Evolutionary conservation across 2,113 vertebrate genomes (phyloP), one percentile per base, ranked within the genome.

Genomic region (Entelurus aequoreus): DNA sequence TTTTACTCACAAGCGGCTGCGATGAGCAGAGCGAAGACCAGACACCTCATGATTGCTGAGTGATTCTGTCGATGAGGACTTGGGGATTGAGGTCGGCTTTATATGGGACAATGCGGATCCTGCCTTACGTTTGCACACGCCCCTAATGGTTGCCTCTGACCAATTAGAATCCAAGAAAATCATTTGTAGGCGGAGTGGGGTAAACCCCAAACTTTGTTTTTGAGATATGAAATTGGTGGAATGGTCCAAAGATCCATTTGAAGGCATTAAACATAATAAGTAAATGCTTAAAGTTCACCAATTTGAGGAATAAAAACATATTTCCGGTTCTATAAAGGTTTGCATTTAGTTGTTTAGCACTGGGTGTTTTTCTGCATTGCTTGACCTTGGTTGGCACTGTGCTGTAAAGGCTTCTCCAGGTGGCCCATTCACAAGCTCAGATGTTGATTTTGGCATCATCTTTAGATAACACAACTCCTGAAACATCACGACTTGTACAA

Each of bases 1-100:
- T 21, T 52, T 54, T 15, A 73, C 88, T 87, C 52, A 89, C 90
- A 89, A 11, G 82, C 84, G 59, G 84, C 85, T 78, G 84, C 83
- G n/a, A 88, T 74, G 71, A 90, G 86, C 84, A 90, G 82, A 83
- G 87, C 28, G 0, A 91, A 83, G 44, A 91, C 72, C 62, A 90
- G 80, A 82, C 80, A 89, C 75, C 60, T 87, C 87, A 90, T 90
- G 78, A 61, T 86, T 86, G 71, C 65, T 80, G 53, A 48, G 66
- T 80, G 82, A 87, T 79, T 58, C 11, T 60, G 65, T 54, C 0
- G 68, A 76, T 82, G 74, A 74, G 6, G 28, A 48, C 63, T 52
- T 61, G 48, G 7, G 10, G 40, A 42, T 42, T 42, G 6, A 63
- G 4, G 2, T 28, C n/a, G 10, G 35, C 15, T 73, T 84, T 78